phyloP scores from a whole-genome alignment of 1,140 invertebrate species.

The Sweltsa coloradensis region DNA sequence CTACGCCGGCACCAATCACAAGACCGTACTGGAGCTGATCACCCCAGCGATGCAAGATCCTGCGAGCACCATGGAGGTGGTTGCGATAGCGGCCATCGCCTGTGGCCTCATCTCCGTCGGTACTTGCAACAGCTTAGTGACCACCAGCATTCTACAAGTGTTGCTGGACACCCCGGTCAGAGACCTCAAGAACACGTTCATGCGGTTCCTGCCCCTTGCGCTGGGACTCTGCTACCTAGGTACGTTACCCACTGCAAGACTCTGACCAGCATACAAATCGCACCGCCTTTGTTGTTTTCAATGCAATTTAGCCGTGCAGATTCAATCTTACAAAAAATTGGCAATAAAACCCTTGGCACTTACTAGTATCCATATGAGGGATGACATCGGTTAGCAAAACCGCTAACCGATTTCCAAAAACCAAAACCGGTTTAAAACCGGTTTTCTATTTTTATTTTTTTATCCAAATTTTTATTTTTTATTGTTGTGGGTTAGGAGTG shows the following conservation, averaged over 20 bases:
- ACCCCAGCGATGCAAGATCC: slow-evolving; percentile 40
- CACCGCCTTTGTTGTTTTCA: too few species aligned
- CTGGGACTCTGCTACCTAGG: slow-evolving; percentile 48
- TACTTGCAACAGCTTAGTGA: slow-evolving; percentile 44
- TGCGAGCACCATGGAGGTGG: slow-evolving; percentile 42
- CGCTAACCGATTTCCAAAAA: too few species aligned
- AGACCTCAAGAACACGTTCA: slow-evolving; percentile 44
- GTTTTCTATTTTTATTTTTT: too few species aligned
- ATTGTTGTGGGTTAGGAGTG: too few species aligned
- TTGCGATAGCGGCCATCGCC: slow-evolving; percentile 45
- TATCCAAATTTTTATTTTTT: too few species aligned
- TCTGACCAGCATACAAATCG: too few species aligned
- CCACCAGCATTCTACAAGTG: slow-evolving; percentile 43
- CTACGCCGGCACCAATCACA: slow-evolving; percentile 52
- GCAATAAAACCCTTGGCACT: too few species aligned
- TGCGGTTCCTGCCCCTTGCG: slow-evolving; percentile 45
- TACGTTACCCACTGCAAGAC: slow-evolving; percentile 33
- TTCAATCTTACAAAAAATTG: too few species aligned
- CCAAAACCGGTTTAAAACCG: too few species aligned
- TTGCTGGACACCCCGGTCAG: slow-evolving; percentile 42
- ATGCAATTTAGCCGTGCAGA: too few species aligned
- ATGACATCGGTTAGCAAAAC: too few species aligned
- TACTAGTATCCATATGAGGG: too few species aligned
- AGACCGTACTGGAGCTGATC: slow-evolving; percentile 41
- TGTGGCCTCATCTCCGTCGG: slow-evolving; percentile 51